phyloP scores from a whole-genome alignment of 2,888 invertebrate genomes.

The Cinara cedri region DNA sequence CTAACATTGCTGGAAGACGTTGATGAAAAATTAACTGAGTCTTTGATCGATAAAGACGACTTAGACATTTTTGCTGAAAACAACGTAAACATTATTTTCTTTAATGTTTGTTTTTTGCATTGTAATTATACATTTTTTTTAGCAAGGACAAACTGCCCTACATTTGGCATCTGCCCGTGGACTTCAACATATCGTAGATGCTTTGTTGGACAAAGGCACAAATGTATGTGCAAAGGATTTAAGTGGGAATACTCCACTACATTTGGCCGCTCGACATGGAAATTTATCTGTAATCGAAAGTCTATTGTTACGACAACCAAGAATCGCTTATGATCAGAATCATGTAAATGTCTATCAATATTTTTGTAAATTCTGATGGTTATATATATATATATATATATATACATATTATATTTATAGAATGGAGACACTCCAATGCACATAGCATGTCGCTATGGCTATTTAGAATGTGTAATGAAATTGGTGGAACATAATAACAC shows the following conservation, averaged over 20 bases:
- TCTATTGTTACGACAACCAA: constrained; percentile 9
- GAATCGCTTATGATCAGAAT: constrained; percentile 25
- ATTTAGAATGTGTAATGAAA: constrained; percentile 59
- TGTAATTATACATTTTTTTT: constrained; percentile 58
- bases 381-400: too few relatives aligned
- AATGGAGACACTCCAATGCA: constrained; percentile 68
- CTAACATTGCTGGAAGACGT: constrained; percentile 17
- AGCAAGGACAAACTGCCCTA: constrained; percentile 64
- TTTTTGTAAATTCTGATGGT: constrained; percentile 1
- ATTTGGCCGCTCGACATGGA: constrained; percentile 15
- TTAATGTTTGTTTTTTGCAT: not conserved
- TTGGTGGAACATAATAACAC: constrained; percentile 62
- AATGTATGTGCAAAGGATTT: not conserved
- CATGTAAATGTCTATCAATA: not conserved
- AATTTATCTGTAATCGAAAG: constrained; percentile 17
- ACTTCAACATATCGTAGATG: constrained; percentile 23
- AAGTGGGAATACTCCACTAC: constrained; percentile 37
- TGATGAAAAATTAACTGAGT: constrained; percentile 17
- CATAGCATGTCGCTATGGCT: constrained; percentile 65
- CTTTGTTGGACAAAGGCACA: constrained; percentile 10
- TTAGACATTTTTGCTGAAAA: constrained; percentile 16
- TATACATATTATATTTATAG: constrained; percentile 17
- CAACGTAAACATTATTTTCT: not conserved
- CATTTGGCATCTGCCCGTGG: constrained; percentile 27
- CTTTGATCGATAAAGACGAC: not conserved